These are phyloP conservation scores for Aleiodes testaceus DNA, from an alignment of 2,888 invertebrate species.

Conservation along the genomic window DNA sequence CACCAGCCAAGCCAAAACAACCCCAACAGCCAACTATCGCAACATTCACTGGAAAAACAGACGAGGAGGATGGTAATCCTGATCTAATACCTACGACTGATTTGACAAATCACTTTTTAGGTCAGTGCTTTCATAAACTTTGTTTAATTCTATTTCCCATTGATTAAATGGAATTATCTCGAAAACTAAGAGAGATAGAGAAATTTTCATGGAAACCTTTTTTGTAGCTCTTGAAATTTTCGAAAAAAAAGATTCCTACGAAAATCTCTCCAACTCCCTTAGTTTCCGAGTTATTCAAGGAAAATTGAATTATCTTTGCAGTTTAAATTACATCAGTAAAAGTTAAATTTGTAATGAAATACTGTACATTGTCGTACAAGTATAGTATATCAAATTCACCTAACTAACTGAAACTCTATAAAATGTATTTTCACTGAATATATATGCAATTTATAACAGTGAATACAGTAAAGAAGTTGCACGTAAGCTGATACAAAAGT, in stretches of 20 bases:
- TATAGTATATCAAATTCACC: no score
- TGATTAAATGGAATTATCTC: neutral
- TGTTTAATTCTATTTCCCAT: no score
- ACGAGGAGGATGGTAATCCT: conserved; percentile 70
- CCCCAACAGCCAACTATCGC: conserved; percentile 64
- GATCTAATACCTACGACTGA: conserved; percentile 71
- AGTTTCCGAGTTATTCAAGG: neutral
- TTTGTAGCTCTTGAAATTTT: neutral
- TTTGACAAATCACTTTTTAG: conserved; percentile 66
- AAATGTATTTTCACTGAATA: neutral
- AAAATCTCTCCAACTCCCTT: neutral
- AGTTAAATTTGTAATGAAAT: no score
- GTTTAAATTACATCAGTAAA: no score
- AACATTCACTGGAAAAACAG: conserved; percentile 64
- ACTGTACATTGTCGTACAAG: no score
- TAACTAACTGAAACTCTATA: no score
- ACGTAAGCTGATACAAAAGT: conserved; percentile 50
- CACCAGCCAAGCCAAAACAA: conserved; percentile 62
- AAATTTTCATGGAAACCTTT: neutral
- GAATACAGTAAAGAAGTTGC: conserved; percentile 42
- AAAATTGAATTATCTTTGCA: neutral
- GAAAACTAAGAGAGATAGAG: neutral
- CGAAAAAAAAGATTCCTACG: neutral
- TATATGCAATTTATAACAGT: conserved; percentile 9
- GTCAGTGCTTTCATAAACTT: conserved; percentile 47